Percentiles rank a stretch among this genome's conserved stretches.
These are phyloP conservation scores for Drosophila rellima DNA, from an alignment of 2,888 invertebrate species.

Conservation along the genomic window DNA sequence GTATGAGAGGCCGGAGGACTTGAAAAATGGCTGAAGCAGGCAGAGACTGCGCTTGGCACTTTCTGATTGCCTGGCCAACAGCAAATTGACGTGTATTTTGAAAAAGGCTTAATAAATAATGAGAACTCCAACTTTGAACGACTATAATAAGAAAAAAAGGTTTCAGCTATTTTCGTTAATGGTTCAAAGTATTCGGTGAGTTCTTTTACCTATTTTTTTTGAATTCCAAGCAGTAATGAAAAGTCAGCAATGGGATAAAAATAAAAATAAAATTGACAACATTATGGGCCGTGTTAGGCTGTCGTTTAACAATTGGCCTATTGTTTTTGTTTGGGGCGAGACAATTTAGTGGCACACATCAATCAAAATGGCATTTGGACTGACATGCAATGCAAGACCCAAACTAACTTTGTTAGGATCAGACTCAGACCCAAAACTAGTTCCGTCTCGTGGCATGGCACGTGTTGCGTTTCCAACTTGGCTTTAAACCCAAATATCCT, in stretches of 20 bases:
- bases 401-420: slow-evolving; percentile 27
- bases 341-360: slow-evolving; percentile 67
- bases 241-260: slow-evolving; percentile 9
- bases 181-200: background rate
- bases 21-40: slow-evolving; percentile 26
- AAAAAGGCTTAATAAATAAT: background rate
- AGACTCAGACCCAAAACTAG: slow-evolving; percentile 14
- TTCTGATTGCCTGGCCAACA: slow-evolving; percentile 55
- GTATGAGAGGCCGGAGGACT: slow-evolving; percentile 61
- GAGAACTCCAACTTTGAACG: background rate
- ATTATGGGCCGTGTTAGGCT: slow-evolving; percentile 35
- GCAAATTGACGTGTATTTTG: slow-evolving; percentile 53
- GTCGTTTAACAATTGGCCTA: slow-evolving; percentile 47
- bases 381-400: slow-evolving; percentile 51
- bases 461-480: slow-evolving; percentile 74
- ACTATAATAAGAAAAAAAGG: background rate
- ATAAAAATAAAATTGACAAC: slow-evolving; percentile 26
- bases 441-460: slow-evolving; percentile 38
- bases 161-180: background rate
- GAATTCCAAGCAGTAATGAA: slow-evolving; percentile 6
- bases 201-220: slow-evolving; percentile 13
- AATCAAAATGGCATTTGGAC: slow-evolving; percentile 75
- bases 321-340: slow-evolving; percentile 16
- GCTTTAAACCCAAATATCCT: slow-evolving; percentile 38
- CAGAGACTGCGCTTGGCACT: slow-evolving; percentile 58